These are phyloP conservation scores for Pantherophis alleghaniensis DNA, from an alignment of 2,797 vertebrate species.

Conservation along the genomic window DNA sequence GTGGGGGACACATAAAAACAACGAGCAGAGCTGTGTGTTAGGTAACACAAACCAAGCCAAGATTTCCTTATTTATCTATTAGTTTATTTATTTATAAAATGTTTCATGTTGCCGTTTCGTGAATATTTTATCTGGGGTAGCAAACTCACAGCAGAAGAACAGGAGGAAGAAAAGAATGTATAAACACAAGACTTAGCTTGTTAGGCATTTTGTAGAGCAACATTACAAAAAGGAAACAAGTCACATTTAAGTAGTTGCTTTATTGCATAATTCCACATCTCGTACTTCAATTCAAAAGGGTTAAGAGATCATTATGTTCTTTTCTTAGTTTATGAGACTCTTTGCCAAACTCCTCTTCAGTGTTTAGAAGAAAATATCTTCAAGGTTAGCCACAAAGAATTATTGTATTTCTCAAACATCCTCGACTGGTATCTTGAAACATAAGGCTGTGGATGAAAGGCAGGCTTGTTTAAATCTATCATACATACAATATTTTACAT, in stretches of 20 bases:
- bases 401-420: slow-evolving; percentile 49
- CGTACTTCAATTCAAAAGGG: slow-evolving; percentile 50
- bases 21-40: not conserved
- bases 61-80: not conserved
- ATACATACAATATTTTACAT: slow-evolving; percentile 39
- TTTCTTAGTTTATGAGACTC: slow-evolving; percentile 49
- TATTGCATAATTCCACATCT: slow-evolving; percentile 45
- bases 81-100: not conserved
- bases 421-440: slow-evolving; percentile 50
- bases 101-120: not conserved
- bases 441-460: slow-evolving; percentile 40
- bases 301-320: slow-evolving; percentile 63
- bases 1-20: not conserved
- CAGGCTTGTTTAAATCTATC: slow-evolving; percentile 23
- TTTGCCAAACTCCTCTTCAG: slow-evolving; percentile 51
- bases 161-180: slow-evolving; percentile 21
- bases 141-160: not conserved
- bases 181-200: slow-evolving; percentile 23
- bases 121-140: not conserved
- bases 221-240: slow-evolving; percentile 45
- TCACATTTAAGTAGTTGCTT: slow-evolving; percentile 44
- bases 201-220: slow-evolving; percentile 42
- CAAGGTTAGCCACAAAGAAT: slow-evolving; percentile 52
- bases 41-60: not conserved
- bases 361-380: slow-evolving; percentile 50